Evolutionary conservation across 2,113 vertebrate genomes (phyloP).

Genomic region (Coregonus clupeaformis): DNA sequence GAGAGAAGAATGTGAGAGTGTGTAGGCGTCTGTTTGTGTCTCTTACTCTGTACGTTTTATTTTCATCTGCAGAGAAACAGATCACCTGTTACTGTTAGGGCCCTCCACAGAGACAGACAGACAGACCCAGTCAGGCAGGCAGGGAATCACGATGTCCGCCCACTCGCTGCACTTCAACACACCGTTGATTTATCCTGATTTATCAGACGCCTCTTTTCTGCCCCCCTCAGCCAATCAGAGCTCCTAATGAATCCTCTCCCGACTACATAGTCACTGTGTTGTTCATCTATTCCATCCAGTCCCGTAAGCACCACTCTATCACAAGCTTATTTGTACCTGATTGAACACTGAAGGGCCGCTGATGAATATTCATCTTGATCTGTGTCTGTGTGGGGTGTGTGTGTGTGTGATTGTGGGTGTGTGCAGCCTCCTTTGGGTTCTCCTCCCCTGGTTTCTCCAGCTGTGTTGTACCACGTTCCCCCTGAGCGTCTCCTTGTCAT

Average conservation of each 20-base stretch:
- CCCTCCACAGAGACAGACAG: background rate
- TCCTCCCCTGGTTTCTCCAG: too few species aligned
- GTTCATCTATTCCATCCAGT: background rate
- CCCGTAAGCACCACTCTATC: background rate
- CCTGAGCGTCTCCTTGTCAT: too few species aligned
- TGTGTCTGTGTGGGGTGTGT: too few species aligned
- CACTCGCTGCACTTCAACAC: background rate
- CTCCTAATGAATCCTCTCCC: background rate
- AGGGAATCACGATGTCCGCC: conserved; percentile 5
- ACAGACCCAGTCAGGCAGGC: background rate
- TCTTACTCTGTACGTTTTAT: too few species aligned
- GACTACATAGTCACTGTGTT: background rate
- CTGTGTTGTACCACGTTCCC: too few species aligned
- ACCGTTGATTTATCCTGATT: background rate
- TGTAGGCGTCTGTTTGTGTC: too few species aligned
- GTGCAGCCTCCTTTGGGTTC: too few species aligned
- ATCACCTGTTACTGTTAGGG: too few species aligned
- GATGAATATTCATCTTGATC: background rate
- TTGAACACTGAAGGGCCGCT: background rate
- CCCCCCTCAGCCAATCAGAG: background rate
- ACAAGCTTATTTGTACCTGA: background rate
- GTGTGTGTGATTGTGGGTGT: too few species aligned
- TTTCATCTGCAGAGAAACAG: too few species aligned
- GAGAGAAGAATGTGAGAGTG: too few species aligned
- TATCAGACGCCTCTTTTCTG: background rate